Base-by-base conservation (phyloP, 1,140 invertebrate species). In the Dreissena rostriformis region DNA sequence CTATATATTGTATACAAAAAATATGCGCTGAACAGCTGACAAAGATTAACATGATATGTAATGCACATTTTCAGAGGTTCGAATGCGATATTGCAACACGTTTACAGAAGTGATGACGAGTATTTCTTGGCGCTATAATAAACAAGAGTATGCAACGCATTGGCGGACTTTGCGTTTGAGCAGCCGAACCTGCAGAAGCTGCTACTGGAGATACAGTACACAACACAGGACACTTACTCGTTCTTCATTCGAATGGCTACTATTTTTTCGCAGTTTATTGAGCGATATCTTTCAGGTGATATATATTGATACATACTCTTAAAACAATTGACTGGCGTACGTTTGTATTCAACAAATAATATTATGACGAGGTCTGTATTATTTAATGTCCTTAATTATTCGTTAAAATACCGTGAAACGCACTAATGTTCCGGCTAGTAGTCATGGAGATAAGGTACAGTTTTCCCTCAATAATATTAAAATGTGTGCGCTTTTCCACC, bases 141-240 rank as follows among this genome's bases (percentile, higher is more conserved):
- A 76, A 39, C 17, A 49, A 0, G 71, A 81, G 24, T 81, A 80
- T 51, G 63, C 84, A 5, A 65, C 15, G 84, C 84, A 17, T 28
- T 85, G 65, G 70, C 61, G 11, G 70, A 68, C 29, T 73, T 81
- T 55, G 51, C 52, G 14, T 51, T 75, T 6, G 84, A 85, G 29
- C 77, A 85, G 28, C 76, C 72, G 24, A 85, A 85, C 61, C 67
- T 85, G 24, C 57, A 85, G 61, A 85, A 85, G 63, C 72, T 85
- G 10, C 28, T 85, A 29, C 52, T 55, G 4, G 84, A 85, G 65
- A 72, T 85, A 11, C 7, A 53, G 6, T 67, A 80, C 51, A 72
- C 84, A 14, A 39, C 17, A 22, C 71, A 85, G 19, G 77, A 85
- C 11, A 85, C 53, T 5, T 85, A 79, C 52, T 17, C 39, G 6